Evolutionary conservation across 2,797 vertebrate species (phyloP), one percentile per base, ranked within the genome.

Genomic region (Microctenopoma steveboyesi): DNA sequence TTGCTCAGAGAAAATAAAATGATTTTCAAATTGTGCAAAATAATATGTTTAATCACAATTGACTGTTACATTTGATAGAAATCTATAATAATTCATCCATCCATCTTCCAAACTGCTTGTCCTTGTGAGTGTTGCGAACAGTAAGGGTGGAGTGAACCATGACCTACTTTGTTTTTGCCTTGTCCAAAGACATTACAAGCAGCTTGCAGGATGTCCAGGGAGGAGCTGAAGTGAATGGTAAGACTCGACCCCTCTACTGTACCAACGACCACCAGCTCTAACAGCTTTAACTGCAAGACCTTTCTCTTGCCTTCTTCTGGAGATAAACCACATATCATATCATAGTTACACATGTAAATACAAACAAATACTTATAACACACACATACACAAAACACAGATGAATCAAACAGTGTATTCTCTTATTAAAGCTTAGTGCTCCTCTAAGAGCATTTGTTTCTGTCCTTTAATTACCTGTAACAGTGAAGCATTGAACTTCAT

Each of bases 211-310:
- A 99, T 94, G 84, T 98, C 95, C 88, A 98, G 88, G 2, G 93
- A 88, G 62, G 93, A 90, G 91, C 96, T 96, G 91, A 99, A 99
- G 88, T 85, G 92, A 28, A 99, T 92, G 55, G 69, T 82, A 61
- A 99, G 85, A 71, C 80, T 92, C 7, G 89, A 89, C 67, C 97
- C 97, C 89, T 95, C 93, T 63, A 92, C 81, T 18, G 69, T 60
- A 70, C 93, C 92, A 59, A 96, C 86, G 40, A 72, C 89, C 66
- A 95, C 63, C 16, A 89, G 69, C 47, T 92, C 94, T 68, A 87
- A 95, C 71, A 99, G 78, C 82, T 83, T 72, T 76, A 99, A 61
- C 22, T 86, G 92, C 81, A 99, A 83, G 52, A 96, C 74, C 60
- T 93, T 93, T 55, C 84, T 95, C 47, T 86, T 93, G 52, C 91